Percentiles rank a stretch among this genome's conserved stretches.
Evolutionary conservation across 2,113 vertebrate species (phyloP).

Genomic region (Ageneiosus marmoratus): DNA sequence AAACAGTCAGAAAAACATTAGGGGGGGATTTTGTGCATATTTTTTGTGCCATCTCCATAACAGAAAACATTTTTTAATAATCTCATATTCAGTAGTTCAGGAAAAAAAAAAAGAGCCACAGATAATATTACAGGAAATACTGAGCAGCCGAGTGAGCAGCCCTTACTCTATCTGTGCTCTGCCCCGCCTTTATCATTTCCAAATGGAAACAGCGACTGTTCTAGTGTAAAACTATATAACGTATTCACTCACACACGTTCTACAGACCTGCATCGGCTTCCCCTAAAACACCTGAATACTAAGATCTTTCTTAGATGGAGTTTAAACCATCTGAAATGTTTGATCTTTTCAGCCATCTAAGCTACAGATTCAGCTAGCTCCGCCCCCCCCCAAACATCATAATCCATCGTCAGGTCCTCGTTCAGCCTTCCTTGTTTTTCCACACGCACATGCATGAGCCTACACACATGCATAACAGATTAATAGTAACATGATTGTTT

Average conservation of each 20-base stretch:
- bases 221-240: constrained; percentile 19
- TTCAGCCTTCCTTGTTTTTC: background rate
- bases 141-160: constrained; percentile 21
- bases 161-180: background rate
- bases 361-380: constrained; percentile 7
- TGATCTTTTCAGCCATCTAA: background rate
- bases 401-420: constrained; percentile 14
- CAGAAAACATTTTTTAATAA: background rate
- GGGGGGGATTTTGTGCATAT: background rate
- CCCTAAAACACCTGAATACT: background rate
- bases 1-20: background rate
- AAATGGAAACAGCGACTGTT: constrained; percentile 23
- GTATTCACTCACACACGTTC: background rate
- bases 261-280: background rate
- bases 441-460: constrained; percentile 22
- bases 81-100: background rate
- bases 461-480: constrained; percentile 49
- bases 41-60: background rate
- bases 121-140: constrained; percentile 3
- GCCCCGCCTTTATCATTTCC: constrained; percentile 7
- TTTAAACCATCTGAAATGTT: background rate
- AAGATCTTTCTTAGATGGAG: background rate
- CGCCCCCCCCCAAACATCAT: background rate
- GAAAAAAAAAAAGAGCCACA: background rate
- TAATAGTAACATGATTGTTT: constrained; percentile 66